Percentiles rank a stretch among this genome's conserved stretches.
phyloP scores from a whole-genome alignment of 2,113 vertebrate genomes.

The Solenodon paradoxus region DNA sequence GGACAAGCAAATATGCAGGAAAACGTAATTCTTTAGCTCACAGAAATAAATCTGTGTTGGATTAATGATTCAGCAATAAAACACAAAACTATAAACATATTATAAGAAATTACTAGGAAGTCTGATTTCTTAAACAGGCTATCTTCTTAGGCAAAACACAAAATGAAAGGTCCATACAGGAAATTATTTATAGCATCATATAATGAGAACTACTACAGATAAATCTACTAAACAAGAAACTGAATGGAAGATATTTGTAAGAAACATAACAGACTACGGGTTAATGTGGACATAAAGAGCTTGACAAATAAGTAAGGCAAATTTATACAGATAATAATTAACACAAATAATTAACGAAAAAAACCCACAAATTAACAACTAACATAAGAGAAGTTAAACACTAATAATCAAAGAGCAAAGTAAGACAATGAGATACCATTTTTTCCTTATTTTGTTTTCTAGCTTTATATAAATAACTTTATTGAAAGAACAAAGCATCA shows the following conservation, averaged over 20 bases:
- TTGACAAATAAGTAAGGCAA: not conserved
- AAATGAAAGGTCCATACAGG: conserved; percentile 13
- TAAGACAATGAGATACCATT: not conserved
- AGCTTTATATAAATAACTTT: too few relatives aligned
- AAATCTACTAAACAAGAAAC: not conserved
- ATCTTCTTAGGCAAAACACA: not conserved
- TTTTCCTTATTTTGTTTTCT: too few relatives aligned
- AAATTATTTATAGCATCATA: not conserved
- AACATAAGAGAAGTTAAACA: not conserved
- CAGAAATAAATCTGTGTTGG: not conserved
- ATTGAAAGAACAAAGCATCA: too few relatives aligned
- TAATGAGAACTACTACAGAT: not conserved
- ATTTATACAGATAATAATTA: not conserved
- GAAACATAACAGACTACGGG: not conserved
- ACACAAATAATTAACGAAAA: not conserved
- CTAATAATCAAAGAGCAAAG: not conserved
- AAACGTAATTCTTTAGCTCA: not conserved
- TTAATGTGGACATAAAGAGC: not conserved
- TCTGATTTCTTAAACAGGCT: not conserved
- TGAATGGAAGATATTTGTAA: not conserved
- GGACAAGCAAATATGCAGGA: not conserved
- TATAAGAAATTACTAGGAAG: conserved; percentile 1
- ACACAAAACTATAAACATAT: not conserved
- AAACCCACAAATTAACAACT: not conserved
- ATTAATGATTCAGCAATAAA: not conserved